phyloP scores from a whole-genome alignment of 2,888 invertebrate genomes.

The Drosophila siamana region DNA sequence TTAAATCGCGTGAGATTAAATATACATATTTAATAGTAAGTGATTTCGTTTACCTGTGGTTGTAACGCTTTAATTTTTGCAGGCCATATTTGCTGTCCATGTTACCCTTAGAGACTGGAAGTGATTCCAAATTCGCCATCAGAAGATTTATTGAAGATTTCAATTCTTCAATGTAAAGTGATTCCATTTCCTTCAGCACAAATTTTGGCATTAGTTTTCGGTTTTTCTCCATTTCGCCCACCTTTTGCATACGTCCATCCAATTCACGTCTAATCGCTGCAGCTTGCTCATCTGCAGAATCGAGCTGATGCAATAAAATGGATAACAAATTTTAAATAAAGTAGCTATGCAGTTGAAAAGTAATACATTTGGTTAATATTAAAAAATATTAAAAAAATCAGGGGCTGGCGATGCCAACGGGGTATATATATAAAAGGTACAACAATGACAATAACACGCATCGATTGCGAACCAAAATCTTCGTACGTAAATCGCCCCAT shows the following conservation, averaged over 20 bases:
- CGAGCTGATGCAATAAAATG: slow-evolving; percentile 89
- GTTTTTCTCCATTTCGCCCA: slow-evolving; percentile 98
- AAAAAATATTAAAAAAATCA: too few species aligned
- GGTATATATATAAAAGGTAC: too few species aligned
- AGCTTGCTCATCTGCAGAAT: slow-evolving; percentile 99
- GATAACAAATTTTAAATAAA: neutral
- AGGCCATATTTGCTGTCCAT: slow-evolving; percentile 99
- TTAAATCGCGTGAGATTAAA: neutral
- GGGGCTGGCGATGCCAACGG: too few species aligned
- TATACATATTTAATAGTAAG: neutral
- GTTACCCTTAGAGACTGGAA: slow-evolving; percentile 99
- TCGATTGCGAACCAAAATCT: too few species aligned
- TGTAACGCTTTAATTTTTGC: slow-evolving; percentile 98
- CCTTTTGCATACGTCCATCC: slow-evolving; percentile 98
- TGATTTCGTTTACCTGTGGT: slow-evolving; percentile 92
- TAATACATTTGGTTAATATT: too few species aligned
- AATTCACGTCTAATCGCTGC: slow-evolving; percentile 99
- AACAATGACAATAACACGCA: too few species aligned
- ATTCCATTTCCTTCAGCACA: slow-evolving; percentile 99
- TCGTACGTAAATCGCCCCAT: too few species aligned
- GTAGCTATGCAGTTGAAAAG: too few species aligned
- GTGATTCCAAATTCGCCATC: slow-evolving; percentile 99
- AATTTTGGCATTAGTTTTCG: slow-evolving; percentile 99
- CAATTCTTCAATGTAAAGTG: slow-evolving; percentile 98
- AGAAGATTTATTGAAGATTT: slow-evolving; percentile 98